Evolutionary conservation across 2,797 vertebrate genomes (phyloP).

Genomic region (Sebastes wilsoni): DNA sequence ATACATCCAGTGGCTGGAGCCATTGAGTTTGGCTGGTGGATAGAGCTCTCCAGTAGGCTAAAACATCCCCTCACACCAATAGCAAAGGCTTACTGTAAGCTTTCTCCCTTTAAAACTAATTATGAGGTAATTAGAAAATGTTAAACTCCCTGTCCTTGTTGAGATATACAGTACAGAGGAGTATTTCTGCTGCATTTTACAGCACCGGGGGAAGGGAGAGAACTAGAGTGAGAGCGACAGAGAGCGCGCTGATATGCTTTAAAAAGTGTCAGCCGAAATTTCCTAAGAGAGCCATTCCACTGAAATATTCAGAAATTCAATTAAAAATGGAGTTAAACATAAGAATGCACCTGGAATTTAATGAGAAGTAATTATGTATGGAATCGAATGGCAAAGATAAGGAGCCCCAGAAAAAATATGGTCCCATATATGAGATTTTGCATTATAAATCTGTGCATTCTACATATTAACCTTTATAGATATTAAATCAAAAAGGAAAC

Average conservation of each 20-base stretch:
- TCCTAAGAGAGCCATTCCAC: conserved; percentile 51
- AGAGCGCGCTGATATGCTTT: conserved; percentile 46
- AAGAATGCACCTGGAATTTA: conserved; percentile 62
- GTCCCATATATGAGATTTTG: conserved; percentile 12
- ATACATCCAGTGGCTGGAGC: conserved; percentile 34
- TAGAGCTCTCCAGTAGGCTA: not conserved
- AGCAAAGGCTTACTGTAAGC: conserved; percentile 14
- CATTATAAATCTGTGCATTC: conserved; percentile 25
- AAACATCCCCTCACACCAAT: conserved; percentile 11
- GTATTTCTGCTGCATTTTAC: conserved; percentile 38
- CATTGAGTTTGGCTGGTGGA: conserved; percentile 27
- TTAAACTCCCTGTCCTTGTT: conserved; percentile 46
- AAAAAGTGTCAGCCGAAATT: conserved; percentile 58
- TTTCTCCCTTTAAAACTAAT: conserved; percentile 64
- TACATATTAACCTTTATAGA: not conserved
- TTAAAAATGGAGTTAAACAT: conserved; percentile 59
- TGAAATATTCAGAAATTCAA: conserved; percentile 70
- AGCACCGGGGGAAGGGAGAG: conserved; percentile 13
- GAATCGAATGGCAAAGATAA: conserved; percentile 51
- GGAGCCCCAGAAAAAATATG: conserved; percentile 12
- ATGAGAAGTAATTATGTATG: conserved; percentile 60
- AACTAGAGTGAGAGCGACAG: conserved; percentile 3
- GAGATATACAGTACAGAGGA: conserved; percentile 33
- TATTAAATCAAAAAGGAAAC: conserved; percentile 15
- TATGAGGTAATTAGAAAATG: conserved; percentile 73